Evolutionary conservation across 2,797 vertebrate genomes (phyloP), one percentile per base, ranked within the genome.

Genomic region (Cirrhinus molitorella): DNA sequence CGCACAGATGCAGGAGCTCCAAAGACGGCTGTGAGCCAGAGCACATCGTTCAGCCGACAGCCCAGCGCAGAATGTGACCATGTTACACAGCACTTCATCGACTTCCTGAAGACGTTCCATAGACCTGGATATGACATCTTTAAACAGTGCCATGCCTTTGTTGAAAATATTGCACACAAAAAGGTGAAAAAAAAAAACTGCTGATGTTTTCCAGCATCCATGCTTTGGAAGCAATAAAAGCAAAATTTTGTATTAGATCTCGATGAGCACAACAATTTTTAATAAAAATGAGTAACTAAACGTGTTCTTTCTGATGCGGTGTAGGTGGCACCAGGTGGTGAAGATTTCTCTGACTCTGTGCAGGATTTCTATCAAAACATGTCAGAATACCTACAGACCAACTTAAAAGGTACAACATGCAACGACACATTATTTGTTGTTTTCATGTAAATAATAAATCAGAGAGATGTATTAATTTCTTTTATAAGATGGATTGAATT

Each of bases 111-210:
- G 92, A 93, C 96, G 0, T 94, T 96, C 71, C 94, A 95, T 78
- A 99, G 96, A 88, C 93, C 94, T 9, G 98, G 98, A 81, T 96
- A 95, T 73, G 97, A 99, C 66, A 96, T 98, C 91, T 98, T 97
- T 90, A 99, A 97, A 88, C 97, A 98, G 88, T 98, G 96, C 88
- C 96, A 97, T 67, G 89, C 95, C n/a, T 99, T 99, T 89, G 89
- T 96, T 85, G 96, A 99, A 88, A 85, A 92, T 85, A 95, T 98
- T 94, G 94, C 93, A 83, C 96, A 94, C 83, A 99, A 98, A 92
- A 95, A 95, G 96, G 98, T 99, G 89, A 94, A 94, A 28, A 1
- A 28, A 14, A 4, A 21, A 40, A 8, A 45, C 11, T 2, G 19
- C 16, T 19, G 9, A 1, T 14, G 23, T 72, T 28, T 19, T 47